A percentile compares a stretch with the other conserved stretches of the same genome.
phyloP scores from a whole-genome alignment of 1,140 invertebrate species.

The Bombus balteatus region DNA sequence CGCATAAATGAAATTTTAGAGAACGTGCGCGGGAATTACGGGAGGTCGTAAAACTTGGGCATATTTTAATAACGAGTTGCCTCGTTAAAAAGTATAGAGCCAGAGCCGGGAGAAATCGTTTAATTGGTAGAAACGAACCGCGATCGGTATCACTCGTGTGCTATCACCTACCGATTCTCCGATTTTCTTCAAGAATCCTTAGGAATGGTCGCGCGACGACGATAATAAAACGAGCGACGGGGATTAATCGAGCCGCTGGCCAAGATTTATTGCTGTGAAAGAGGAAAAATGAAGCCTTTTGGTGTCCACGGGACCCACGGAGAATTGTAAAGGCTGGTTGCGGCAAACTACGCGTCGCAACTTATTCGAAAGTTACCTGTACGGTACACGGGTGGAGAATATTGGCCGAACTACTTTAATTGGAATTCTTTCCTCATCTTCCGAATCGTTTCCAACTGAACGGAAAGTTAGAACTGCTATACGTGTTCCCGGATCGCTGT shows the following conservation, averaged over 20 bases:
- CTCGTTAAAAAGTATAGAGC: background rate
- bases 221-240: background rate
- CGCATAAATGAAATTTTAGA: constrained; percentile 32
- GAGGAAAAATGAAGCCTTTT: constrained; percentile 20
- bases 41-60: background rate
- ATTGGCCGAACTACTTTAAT: constrained; percentile 55
- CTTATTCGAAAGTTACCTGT: constrained; percentile 40
- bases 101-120: background rate
- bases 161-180: background rate
- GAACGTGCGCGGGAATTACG: background rate
- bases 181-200: background rate
- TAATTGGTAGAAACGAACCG: background rate
- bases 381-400: background rate
- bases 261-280: constrained; percentile 24
- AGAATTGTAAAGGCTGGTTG: constrained; percentile 25
- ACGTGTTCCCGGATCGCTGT: background rate
- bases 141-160: background rate
- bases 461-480: constrained; percentile 15
- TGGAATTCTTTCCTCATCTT: constrained; percentile 60
- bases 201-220: background rate
- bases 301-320: background rate
- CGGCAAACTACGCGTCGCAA: background rate
- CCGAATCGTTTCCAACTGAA: constrained; percentile 3
- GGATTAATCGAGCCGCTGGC: constrained; percentile 23
- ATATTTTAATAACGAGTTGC: constrained; percentile 4